Evolutionary conservation across 2,113 vertebrate species (phyloP).

Genomic region (Odocoileus virginianus): DNA sequence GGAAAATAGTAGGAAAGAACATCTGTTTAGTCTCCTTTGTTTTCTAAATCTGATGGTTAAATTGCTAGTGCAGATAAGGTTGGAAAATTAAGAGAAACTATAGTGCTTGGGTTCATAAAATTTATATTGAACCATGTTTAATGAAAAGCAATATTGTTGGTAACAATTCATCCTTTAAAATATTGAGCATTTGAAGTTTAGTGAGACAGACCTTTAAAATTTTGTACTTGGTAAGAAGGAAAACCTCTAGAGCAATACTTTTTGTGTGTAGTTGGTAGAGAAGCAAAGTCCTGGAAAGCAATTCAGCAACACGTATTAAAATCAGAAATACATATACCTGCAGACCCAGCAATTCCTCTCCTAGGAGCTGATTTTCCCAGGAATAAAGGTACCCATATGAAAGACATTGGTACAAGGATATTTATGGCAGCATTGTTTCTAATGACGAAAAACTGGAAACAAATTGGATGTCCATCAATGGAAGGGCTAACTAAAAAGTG

Average conservation of each 20-base stretch:
- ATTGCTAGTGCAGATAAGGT: constrained; percentile 35
- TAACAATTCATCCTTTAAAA: background rate
- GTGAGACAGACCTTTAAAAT: background rate
- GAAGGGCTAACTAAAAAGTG: background rate
- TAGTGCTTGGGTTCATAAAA: constrained; percentile 12
- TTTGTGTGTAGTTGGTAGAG: background rate
- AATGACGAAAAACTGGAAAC: background rate
- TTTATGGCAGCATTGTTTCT: background rate
- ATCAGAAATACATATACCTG: background rate
- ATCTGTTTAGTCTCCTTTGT: constrained; percentile 61
- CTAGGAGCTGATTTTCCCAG: background rate
- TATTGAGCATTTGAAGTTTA: background rate
- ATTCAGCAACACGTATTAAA: background rate
- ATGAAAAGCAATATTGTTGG: background rate
- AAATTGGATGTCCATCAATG: background rate
- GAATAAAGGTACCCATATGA: background rate
- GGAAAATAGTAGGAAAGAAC: constrained; percentile 31
- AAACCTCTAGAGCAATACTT: background rate
- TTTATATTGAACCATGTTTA: background rate
- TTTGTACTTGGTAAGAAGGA: background rate
- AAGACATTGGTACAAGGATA: background rate
- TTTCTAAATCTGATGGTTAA: constrained; percentile 54
- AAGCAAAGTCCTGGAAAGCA: background rate
- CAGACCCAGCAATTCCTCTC: background rate
- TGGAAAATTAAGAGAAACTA: constrained; percentile 45